Evolutionary conservation across 2,113 vertebrate species (phyloP).

Genomic region (Ornithorhynchus anatinus): DNA sequence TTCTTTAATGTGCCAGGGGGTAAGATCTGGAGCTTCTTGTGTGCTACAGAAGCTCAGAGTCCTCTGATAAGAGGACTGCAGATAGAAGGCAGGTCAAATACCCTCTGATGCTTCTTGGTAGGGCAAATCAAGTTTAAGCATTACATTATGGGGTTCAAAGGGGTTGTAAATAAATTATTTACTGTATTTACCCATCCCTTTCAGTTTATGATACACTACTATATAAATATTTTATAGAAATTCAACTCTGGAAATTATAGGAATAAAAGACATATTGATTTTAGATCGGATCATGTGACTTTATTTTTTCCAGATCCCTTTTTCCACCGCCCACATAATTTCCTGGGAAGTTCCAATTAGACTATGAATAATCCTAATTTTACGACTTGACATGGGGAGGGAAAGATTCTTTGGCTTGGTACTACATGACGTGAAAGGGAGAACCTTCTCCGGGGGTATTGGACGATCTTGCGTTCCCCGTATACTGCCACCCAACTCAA

Average conservation of each 20-base stretch:
- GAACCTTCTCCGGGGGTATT: background rate
- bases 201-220: background rate
- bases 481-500: background rate
- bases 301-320: background rate
- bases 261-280: background rate
- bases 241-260: background rate
- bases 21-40: too few species aligned
- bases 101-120: too few species aligned
- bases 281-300: background rate
- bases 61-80: too few species aligned
- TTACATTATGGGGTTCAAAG: too few species aligned
- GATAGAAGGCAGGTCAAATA: too few species aligned
- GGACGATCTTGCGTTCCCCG: constrained; percentile 14
- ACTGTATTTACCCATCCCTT: background rate
- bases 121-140: too few species aligned
- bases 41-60: too few species aligned
- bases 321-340: background rate
- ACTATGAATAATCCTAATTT: background rate
- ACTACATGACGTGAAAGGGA: background rate
- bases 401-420: background rate
- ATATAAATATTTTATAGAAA: background rate
- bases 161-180: background rate
- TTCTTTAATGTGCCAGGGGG: too few species aligned
- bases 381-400: background rate
- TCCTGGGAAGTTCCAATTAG: background rate